Base-by-base conservation (phyloP, 2,113 vertebrate species). In the Callithrix jacchus region DNA sequence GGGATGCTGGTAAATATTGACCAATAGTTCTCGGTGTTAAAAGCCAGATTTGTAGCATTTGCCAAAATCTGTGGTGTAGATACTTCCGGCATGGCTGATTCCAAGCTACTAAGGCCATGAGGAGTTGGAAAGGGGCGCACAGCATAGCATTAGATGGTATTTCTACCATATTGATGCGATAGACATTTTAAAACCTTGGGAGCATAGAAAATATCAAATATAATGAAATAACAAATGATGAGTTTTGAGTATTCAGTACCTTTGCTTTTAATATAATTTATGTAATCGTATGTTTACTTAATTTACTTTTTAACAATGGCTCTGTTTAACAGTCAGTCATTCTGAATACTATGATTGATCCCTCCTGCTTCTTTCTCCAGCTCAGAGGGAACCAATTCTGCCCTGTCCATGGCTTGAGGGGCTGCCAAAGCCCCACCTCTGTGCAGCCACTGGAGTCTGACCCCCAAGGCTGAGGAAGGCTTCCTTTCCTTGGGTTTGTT, bases 231-330 rank as follows among this genome's bases (percentile, higher is more conserved):
- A 87, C 52, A 61, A 82, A 37, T 88, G 45, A 82, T 56, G 11
- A 42, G 58, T 27, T 54, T 56, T 77, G 52, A 71, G 37, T 58
- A 35, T 79, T 87, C 61, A 47, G 20, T 40, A 52, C 27, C 25
- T 74, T 85, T 58, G 68, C 45, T 76, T 87, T 76, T 47, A 85
- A 85, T 73, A 58, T 76, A 35, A 70, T 87, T 58, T 88, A 74
- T 70, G 25, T 47, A 88, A 86, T 49, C 37, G 16, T 70, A 6
- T 91, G 12, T 37, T 83, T 64, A 61, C 89, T 94, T 80, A 32
- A 47, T 80, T 95, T 89, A 54, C 64, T 66, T 96, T 87, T 89
- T 61, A 93, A 85, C 58, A 58, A 80, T 66, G 58, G 47, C 25
- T 30, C 16, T 77, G 16, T 85, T 80, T 89, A 84, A 79, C 17